Base-by-base conservation (phyloP, 2,888 invertebrate species). In the Drosophila imparisetae region DNA sequence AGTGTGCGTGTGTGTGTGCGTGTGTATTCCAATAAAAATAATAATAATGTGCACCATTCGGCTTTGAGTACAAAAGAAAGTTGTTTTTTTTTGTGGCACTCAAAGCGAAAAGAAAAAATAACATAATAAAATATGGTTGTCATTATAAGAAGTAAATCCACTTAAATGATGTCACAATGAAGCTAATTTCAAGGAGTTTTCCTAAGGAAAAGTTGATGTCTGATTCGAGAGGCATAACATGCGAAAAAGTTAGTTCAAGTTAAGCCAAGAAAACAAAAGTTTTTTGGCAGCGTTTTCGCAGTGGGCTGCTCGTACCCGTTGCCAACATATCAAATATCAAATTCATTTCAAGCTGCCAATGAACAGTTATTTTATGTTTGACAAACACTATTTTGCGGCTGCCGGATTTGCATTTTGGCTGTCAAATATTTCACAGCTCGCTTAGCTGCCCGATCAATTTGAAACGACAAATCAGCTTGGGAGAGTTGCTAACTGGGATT, bases 21-120 rank as follows among this genome's bases (percentile, higher is more conserved):
- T 48, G 45, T 59, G 38, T 60, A 57, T 55, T 54, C 49, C 64
- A 55, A 52, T 38, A 38, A 27, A 55, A 54, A 36, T 55, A 38
- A 42, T 18, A 42, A 78, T 78, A 68, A 84, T 78, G 63, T 45
- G 52, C 66, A 42, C 40, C 81, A 77, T 79, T 83, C 38, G 52
- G 70, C 40, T 53, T 76, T 69, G 74, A 40, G 66, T 60, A 84
- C 81, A 86, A 89, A 89, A 86, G 86, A 84, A 84, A 84, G 84
- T 89, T 62, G 53, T 64, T 55, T 48, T 60, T 63, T 50, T 58
- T 67, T 49, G 34, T 27, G 72, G 49, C 70, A 80, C 58, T 32
- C 63, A 52, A 66, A 67, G 54, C 57, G 65, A 63, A 45, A 48
- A 50, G 30, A 65, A 53, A 64, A 53, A 54, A 60, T 74, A 70